These are phyloP conservation scores for Trimorus sp. DNA, from an alignment of 2,888 invertebrate species.

Conservation along the genomic window DNA sequence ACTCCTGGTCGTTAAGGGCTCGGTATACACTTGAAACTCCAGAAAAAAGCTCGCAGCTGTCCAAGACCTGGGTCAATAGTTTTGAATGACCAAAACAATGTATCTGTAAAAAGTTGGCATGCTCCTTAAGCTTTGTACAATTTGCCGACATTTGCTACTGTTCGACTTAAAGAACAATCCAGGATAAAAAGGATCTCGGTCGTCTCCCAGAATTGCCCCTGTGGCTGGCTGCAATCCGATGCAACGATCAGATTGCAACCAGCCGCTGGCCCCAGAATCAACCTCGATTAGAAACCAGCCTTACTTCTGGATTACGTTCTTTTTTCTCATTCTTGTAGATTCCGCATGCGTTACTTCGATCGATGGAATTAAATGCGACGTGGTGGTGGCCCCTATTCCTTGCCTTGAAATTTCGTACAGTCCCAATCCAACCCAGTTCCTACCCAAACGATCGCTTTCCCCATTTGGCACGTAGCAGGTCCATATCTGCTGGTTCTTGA, in stretches of 20 bases:
- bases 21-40: constrained; percentile 5
- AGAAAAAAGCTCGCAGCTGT: constrained; percentile 8
- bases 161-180: constrained; percentile 52
- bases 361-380: constrained; percentile 80
- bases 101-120: constrained; percentile 62
- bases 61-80: constrained; percentile 37
- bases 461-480: constrained; percentile 70
- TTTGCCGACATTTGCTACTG: constrained; percentile 59
- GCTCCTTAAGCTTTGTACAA: constrained; percentile 66
- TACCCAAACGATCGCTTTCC: constrained; percentile 42
- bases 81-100: constrained; percentile 49
- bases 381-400: constrained; percentile 76
- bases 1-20: background rate
- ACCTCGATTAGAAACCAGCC: constrained; percentile 36
- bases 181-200: constrained; percentile 49
- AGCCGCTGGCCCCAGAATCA: constrained; percentile 24
- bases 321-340: constrained; percentile 81
- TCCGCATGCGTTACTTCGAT: constrained; percentile 81
- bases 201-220: too few species aligned
- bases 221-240: too few species aligned
- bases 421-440: constrained; percentile 37
- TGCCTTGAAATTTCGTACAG: constrained; percentile 60
- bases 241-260: too few species aligned
- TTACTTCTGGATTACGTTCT: constrained; percentile 71
- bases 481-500: constrained; percentile 70